A percentile compares a stretch with the other conserved stretches of the same genome.
These are phyloP conservation scores for Tubulanus polymorphus DNA, from an alignment of 2,888 invertebrate species.

Conservation along the genomic window DNA sequence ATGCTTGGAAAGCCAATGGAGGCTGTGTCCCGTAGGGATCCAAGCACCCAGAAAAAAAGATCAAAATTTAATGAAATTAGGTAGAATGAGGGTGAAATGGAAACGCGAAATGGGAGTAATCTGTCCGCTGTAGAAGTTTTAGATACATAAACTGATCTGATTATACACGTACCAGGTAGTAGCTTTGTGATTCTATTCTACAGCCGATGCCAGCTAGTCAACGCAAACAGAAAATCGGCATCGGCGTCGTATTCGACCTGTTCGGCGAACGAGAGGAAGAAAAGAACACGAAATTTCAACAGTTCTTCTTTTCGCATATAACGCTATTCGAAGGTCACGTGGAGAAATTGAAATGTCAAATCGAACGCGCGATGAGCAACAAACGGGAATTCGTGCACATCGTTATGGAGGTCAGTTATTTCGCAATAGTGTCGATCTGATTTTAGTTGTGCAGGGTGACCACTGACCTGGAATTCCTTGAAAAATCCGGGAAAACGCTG, in stretches of 20 bases:
- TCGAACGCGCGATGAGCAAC: slow-evolving; percentile 64
- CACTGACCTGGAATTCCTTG: too few relatives aligned
- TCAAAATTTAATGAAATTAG: too few relatives aligned
- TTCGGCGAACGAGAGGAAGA: slow-evolving; percentile 36
- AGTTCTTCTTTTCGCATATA: slow-evolving; percentile 76
- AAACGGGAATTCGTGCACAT: slow-evolving; percentile 55
- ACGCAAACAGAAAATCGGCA: slow-evolving; percentile 61
- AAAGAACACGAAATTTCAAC: slow-evolving; percentile 58
- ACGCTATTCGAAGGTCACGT: slow-evolving; percentile 52
- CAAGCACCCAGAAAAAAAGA: too few relatives aligned
- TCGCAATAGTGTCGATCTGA: background rate
- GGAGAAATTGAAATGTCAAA: slow-evolving; percentile 60
- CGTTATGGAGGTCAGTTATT: slow-evolving; percentile 58
- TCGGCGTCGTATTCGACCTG: slow-evolving; percentile 62
- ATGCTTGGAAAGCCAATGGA: too few relatives aligned
- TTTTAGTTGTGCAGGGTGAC: background rate
- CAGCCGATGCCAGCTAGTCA: slow-evolving; percentile 6
- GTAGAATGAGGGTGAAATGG: too few relatives aligned
- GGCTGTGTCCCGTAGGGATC: too few relatives aligned
- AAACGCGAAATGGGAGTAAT: too few relatives aligned
- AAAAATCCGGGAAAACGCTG: too few relatives aligned
- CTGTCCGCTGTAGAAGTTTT: too few relatives aligned
- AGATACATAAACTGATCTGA: too few relatives aligned
- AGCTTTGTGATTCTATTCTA: too few relatives aligned
- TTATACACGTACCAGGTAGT: too few relatives aligned